Base-by-base conservation (phyloP, 23 tunicate species). In the Diplosoma virens region DNA sequence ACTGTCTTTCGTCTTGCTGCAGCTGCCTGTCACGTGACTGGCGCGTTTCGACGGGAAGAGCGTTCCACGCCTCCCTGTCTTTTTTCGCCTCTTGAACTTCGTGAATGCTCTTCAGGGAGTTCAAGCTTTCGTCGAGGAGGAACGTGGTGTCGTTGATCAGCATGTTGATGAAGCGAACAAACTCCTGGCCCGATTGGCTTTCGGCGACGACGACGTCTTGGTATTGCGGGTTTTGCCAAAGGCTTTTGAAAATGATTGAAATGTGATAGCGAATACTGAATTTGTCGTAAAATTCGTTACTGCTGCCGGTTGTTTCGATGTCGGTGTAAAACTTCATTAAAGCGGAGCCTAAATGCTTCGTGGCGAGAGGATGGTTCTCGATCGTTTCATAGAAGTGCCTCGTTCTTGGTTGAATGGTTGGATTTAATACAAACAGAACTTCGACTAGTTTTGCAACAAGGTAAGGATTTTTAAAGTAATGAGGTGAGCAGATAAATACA, bases 301-400 rank as follows among this genome's bases (percentile, higher is more conserved):
- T 81, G 27, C 84, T 76, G 30, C 98, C 98, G 27, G 98, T 93
- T 21, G 86, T 82, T 37, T 93, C 98, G 37, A 93, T 81, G 58
- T 93, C 98, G 17, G 98, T 81, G 79, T 93, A 93, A 67, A 86
- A 93, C 70, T 93, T 93, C 98, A 93, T 93, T 46, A 93, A 68
- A 23, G 93, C 69, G 6, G 93, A 76, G 18, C 88, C 98, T 22
- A 93, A 64, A 65, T 30, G 32, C 47, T 76, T 54, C 1, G 82
- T 58, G 11, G 98, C 87, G 1, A 74, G 47, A 18, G 93, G 93
- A 74, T 93, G 87, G 52, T 56, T 76, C 52, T 86, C 87, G 45
- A 93, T 50, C 24, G 23, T 33, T 33, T 93, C 93, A 33, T 86
- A 93, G 47, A 86, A 59, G 24, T 37, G 22, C 47, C 37, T 48